These are phyloP conservation scores for Sinhomidia bicolor DNA, from an alignment of 2,888 invertebrate genomes.

Conservation along the genomic window DNA sequence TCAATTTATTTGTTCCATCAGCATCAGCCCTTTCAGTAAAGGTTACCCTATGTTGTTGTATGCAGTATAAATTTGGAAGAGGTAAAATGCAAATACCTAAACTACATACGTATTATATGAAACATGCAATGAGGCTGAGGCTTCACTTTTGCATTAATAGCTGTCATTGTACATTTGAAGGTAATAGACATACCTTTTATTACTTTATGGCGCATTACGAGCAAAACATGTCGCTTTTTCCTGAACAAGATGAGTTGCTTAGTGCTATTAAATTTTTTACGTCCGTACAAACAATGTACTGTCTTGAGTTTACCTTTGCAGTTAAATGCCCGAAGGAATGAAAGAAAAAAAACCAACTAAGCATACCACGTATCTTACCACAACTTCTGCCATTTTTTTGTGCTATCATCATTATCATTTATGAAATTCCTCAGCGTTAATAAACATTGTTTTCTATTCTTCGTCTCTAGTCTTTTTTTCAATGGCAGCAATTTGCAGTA, in stretches of 20 bases:
- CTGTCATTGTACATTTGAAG: not conserved
- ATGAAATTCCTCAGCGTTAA: not conserved
- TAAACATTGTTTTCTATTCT: not conserved
- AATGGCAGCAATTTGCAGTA: not conserved
- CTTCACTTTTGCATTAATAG: not conserved
- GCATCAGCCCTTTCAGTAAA: too few species aligned
- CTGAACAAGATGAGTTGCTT: slow-evolving; percentile 25
- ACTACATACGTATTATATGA: too few species aligned
- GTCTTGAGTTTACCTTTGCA: not conserved
- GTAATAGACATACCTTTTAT: not conserved
- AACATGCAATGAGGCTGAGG: not conserved
- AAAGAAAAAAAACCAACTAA: slow-evolving; percentile 35
- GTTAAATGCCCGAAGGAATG: slow-evolving; percentile 32
- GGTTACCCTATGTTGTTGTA: too few species aligned
- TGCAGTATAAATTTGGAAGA: too few species aligned
- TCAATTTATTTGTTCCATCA: too few species aligned
- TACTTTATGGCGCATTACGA: slow-evolving; percentile 12
- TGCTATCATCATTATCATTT: not conserved
- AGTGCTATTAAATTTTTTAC: slow-evolving; percentile 32
- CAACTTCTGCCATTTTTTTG: not conserved
- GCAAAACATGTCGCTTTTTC: slow-evolving; percentile 28
- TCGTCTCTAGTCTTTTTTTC: too few species aligned
- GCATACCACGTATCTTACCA: not conserved
- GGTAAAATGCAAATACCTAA: too few species aligned
- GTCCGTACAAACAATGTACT: not conserved